Base-by-base conservation (phyloP, 1,140 invertebrate species). In the Sminthurinus signatus region DNA sequence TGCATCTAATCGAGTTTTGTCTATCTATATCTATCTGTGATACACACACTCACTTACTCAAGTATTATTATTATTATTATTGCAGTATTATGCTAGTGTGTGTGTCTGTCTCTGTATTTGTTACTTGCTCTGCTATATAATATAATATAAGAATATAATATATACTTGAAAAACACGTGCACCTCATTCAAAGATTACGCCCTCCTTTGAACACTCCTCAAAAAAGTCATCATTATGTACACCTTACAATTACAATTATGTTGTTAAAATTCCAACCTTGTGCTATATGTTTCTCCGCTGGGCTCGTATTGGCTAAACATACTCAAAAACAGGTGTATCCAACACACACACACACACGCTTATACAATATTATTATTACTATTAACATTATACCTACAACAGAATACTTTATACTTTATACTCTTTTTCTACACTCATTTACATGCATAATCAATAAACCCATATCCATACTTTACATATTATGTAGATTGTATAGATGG, bases 231-330 rank as follows among this genome's bases (percentile, higher is more conserved):
- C 51, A 65, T 62, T 65, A 65, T 62, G 54, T 69, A 65, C 59
- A 62, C 60, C 60, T 62, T 59, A 65, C 67, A 69, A 52, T 62
- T 59, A 65, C 67, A 69, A 69, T 69, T 69, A 69, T 69, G 67
- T 69, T 64, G 67, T 69, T 69, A 69, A 69, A 62, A 69, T 69
- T 64, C 67, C 67, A 60, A 56, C 60, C 50, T 56, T 54, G 65
- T 68, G 61, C 60, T 68, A 43, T 63, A 68, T 63, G 60, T 39
- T 57, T 23, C 46, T 43, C n/a, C 21, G 2, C 48, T 36, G 51
- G 23, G 15, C 36, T 42, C 36, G 54, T 31, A 56, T 56, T 56
- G 54, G 54, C 54, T 21, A 19, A 19, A 48, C 46, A 31, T 10
- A 5, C 28, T 27, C 50, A 31, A 36, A n/a, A 28, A 28, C 31